Base-by-base conservation (phyloP, 1,140 invertebrate genomes). In the Heliconius congener region DNA sequence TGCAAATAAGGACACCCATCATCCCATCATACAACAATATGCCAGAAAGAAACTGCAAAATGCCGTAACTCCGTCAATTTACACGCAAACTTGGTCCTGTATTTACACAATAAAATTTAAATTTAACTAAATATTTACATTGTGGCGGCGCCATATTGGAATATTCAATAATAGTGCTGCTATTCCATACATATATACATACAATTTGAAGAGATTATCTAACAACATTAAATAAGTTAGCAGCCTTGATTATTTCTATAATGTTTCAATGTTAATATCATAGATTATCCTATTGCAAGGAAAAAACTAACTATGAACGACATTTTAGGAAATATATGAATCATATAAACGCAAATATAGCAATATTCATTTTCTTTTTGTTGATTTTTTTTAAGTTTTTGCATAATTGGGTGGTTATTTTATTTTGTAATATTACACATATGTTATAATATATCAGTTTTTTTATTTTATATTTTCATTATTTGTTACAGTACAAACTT, bases 121-220 rank as follows among this genome's bases (percentile, higher is more conserved):
- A 90, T 90, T 91, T 91, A 93, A 87, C 91, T 93, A 93, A 76
- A 80, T 92, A 93, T 93, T 84, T 93, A 93, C 91, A 93, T 79
- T 30, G 74, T 66, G 46, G 60, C 27, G 23, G 23, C 23, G 60
- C 60, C 60, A 66, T 66, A 66, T 66, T 66, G 60, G 60, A 66
- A 66, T 66, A 66, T 30, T 27, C 66, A 19, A 60, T 70, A 70
- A 76, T 76, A 66, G 60, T 71, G 57, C 52, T 71, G n/a, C 60
- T 27, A 19, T 70, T 27, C 70, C 37, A 4, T 66, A 66, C 60
- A 66, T 66, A 57, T 19, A 57, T 66, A 66, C 60, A 66, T 27
- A 66, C 60, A 30, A 66, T 66, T 66, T 30, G 60, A 66, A 66
- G 60, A 66, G 60, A 66, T 66, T 66, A 66, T 66, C 60, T 66